Percentiles rank a stretch among this genome's conserved stretches.
Evolutionary conservation across 1,140 invertebrate genomes (phyloP).

Genomic region (Zaprionus camerounensis): DNA sequence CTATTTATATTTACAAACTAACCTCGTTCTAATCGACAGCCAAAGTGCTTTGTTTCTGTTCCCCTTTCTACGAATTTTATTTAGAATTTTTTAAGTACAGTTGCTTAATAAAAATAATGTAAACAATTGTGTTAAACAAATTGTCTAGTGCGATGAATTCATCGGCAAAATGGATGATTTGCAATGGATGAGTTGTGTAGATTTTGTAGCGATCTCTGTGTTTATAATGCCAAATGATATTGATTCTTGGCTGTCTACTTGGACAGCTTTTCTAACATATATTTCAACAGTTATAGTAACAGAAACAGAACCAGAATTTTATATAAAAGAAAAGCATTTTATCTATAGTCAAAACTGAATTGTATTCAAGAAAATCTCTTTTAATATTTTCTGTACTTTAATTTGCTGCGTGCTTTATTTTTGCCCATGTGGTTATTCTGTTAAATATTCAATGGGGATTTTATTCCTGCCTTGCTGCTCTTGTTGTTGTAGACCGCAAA

Average conservation of each 20-base stretch:
- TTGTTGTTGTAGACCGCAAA: conserved; percentile 22
- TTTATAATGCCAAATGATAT: background rate
- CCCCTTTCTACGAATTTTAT: background rate
- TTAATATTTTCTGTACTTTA: conserved; percentile 2
- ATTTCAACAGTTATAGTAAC: background rate
- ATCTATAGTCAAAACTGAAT: background rate
- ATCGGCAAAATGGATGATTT: background rate
- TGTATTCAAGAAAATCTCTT: background rate
- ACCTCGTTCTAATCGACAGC: conserved; percentile 13
- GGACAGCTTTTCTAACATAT: background rate
- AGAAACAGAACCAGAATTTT: too few species aligned
- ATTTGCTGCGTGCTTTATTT: conserved; percentile 4
- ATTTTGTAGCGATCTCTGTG: background rate
- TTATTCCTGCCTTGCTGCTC: background rate
- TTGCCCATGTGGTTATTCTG: conserved; percentile 17
- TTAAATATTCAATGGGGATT: conserved; percentile 22
- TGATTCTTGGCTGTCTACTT: background rate
- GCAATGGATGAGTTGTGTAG: background rate
- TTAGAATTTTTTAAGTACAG: background rate
- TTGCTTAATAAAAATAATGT: background rate
- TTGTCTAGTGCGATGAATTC: background rate
- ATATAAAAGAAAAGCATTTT: too few species aligned
- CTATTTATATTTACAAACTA: conserved; percentile 35
- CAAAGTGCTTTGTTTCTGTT: background rate
- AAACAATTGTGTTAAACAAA: conserved; percentile 14